phyloP scores from a whole-genome alignment of 2,113 vertebrate genomes.

The Cyphomyrus discorhynchus region DNA sequence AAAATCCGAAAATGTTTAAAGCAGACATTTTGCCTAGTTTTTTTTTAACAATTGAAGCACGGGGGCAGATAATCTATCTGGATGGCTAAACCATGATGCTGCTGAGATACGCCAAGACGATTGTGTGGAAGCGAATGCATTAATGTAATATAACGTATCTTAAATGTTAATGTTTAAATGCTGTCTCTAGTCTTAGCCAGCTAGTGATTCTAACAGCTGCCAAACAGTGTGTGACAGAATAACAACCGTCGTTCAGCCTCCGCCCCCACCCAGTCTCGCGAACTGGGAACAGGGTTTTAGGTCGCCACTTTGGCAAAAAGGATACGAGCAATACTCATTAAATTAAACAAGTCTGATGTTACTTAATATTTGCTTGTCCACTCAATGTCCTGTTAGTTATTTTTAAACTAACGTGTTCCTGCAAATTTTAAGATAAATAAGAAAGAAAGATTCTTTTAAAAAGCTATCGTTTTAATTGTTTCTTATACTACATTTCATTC shows the following conservation, averaged over 20 bases:
- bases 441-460: not conserved
- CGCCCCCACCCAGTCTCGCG: constrained; percentile 32
- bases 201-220: constrained; percentile 36
- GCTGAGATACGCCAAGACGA: not conserved
- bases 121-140: not conserved
- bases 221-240: constrained; percentile 39
- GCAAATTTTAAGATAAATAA: not conserved
- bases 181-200: not conserved
- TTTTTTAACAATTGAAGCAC: not conserved
- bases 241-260: constrained; percentile 38
- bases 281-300: constrained; percentile 46
- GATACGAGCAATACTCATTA: constrained; percentile 60
- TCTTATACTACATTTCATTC: not conserved
- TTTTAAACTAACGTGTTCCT: constrained; percentile 28
- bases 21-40: not conserved
- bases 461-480: not conserved
- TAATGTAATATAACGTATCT: not conserved
- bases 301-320: constrained; percentile 52
- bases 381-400: constrained; percentile 47
- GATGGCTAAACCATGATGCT: not conserved
- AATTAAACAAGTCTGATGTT: constrained; percentile 55
- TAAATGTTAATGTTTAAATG: constrained; percentile 12
- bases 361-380: constrained; percentile 53
- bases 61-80: not conserved
- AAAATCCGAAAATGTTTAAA: not conserved